Evolutionary conservation across 2,888 invertebrate species (phyloP).

Genomic region (Blastobasis adustella): DNA sequence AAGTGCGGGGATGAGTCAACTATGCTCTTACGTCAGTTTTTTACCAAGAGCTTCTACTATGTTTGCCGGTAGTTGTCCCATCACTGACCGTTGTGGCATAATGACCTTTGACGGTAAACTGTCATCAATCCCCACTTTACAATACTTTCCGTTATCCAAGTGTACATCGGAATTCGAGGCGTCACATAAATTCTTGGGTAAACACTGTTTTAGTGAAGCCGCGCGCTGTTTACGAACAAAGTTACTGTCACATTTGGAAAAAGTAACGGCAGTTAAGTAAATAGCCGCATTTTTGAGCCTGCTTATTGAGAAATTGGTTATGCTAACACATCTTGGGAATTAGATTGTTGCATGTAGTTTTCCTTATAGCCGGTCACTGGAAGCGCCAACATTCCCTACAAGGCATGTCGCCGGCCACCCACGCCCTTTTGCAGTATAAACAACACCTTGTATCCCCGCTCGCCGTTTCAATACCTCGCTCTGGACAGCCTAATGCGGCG

Average conservation of each 20-base stretch:
- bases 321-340: not conserved
- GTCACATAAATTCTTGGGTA: too few relatives aligned
- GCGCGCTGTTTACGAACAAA: too few relatives aligned
- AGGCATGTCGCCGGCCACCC: slow-evolving; percentile 44
- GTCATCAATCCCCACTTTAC: not conserved
- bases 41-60: slow-evolving; percentile 16
- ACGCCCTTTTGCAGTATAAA: slow-evolving; percentile 26
- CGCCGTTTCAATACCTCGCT: slow-evolving; percentile 37
- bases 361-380: slow-evolving; percentile 31
- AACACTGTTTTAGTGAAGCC: too few relatives aligned
- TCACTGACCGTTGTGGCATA: slow-evolving; percentile 8
- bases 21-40: slow-evolving; percentile 43
- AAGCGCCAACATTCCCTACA: slow-evolving; percentile 59
- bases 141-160: not conserved
- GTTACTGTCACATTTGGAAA: too few relatives aligned
- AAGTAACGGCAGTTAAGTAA: too few relatives aligned
- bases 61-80: slow-evolving; percentile 19
- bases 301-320: not conserved
- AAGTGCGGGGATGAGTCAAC: slow-evolving; percentile 42
- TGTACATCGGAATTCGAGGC: too few relatives aligned
- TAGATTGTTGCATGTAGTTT: slow-evolving; percentile 21
- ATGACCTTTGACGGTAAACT: slow-evolving; percentile 11
- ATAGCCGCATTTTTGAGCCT: not conserved
- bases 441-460: slow-evolving; percentile 35
- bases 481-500: slow-evolving; percentile 41